phyloP scores from a whole-genome alignment of 2,113 vertebrate species.

The Elachura formosa region DNA sequence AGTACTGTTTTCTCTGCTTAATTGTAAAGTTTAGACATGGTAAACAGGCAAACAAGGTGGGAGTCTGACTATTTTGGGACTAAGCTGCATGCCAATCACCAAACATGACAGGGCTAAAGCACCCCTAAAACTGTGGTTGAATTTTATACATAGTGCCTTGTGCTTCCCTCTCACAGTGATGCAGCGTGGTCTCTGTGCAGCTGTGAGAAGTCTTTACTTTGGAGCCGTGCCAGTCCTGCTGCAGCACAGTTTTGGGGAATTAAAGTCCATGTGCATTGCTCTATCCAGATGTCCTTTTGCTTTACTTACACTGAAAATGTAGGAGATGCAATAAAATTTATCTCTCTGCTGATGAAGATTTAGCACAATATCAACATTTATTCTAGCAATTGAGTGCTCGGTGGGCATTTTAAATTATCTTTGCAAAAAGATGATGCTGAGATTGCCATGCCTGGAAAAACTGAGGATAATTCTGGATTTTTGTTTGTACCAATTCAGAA shows the following conservation, averaged over 20 bases:
- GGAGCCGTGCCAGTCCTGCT: background rate
- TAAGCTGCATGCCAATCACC: background rate
- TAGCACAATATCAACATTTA: background rate
- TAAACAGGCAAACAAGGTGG: background rate
- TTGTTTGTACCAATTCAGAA: background rate
- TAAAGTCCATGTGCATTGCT: background rate
- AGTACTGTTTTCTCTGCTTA: background rate
- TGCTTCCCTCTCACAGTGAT: background rate
- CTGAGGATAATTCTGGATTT: background rate
- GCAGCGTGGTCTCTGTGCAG: background rate
- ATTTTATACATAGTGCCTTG: background rate
- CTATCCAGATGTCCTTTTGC: background rate
- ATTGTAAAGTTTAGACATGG: rapidly evolving
- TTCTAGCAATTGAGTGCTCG: background rate
- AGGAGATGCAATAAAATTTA: background rate
- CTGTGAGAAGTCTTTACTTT: background rate
- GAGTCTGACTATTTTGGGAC: background rate
- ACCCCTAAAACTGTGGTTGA: background rate
- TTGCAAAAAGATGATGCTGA: background rate
- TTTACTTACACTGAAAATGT: background rate
- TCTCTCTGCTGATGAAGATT: background rate
- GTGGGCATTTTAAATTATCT: background rate
- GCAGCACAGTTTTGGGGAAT: background rate
- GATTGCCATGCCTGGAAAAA: background rate
- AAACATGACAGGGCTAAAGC: rapidly evolving